phyloP scores from a whole-genome alignment of 2,113 vertebrate species.

The Tachuris rubrigastra region DNA sequence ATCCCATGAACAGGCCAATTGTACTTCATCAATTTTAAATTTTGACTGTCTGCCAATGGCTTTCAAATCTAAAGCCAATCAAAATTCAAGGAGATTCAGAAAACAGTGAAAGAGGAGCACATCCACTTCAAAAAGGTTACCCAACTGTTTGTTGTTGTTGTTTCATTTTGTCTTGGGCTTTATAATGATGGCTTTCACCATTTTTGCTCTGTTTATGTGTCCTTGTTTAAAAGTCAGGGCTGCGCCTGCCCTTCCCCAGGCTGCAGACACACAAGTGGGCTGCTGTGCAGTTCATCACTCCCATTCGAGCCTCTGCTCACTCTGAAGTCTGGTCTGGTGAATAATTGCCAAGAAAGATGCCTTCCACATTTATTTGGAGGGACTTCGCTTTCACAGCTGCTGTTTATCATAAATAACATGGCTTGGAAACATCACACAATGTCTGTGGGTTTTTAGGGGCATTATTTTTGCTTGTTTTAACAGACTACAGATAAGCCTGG shows the following conservation, averaged over 20 bases:
- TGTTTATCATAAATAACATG: not conserved
- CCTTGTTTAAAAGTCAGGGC: conserved; percentile 19
- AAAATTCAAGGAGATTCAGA: conserved; percentile 46
- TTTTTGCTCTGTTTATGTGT: conserved; percentile 20
- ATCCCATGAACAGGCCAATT: conserved; percentile 52
- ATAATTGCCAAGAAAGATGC: not conserved
- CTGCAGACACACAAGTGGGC: not conserved
- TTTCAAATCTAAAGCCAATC: conserved; percentile 56
- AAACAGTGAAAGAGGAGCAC: conserved; percentile 21
- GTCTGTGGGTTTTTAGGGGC: not conserved
- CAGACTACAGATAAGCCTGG: not conserved
- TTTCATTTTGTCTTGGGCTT: conserved; percentile 24
- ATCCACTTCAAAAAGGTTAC: conserved; percentile 56
- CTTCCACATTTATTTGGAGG: not conserved
- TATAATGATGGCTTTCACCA: conserved; percentile 54
- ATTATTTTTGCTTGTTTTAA: not conserved
- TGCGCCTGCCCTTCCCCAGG: not conserved
- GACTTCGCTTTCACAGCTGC: conserved; percentile 3
- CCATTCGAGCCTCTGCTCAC: not conserved
- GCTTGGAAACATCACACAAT: not conserved
- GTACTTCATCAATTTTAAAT: conserved; percentile 51
- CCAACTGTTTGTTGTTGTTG: conserved; percentile 30
- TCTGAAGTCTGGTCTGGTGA: not conserved
- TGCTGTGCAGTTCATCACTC: not conserved
- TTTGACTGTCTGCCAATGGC: conserved; percentile 44